Evolutionary conservation across 2,888 invertebrate genomes (phyloP), one percentile per base, ranked within the genome.

Genomic region (Alloscopus bannaensis): DNA sequence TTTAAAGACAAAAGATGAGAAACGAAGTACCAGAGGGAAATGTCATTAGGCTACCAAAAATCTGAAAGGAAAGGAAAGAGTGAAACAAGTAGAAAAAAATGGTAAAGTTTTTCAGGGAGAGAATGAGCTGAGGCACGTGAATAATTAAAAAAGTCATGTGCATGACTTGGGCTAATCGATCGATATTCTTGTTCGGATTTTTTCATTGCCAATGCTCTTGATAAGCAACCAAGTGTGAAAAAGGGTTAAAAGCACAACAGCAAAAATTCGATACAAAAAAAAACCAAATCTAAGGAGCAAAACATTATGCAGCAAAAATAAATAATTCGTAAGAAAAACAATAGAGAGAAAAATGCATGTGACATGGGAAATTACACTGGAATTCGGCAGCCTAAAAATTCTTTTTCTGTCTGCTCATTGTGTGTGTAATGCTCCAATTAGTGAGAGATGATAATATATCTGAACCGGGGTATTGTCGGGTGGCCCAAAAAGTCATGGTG

Each of bases 361-460:
- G 76, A 76, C 68, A 76, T 60, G 76, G 76, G 62, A 69, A 76
- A 76, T 76, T 76, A 76, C 28, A 68, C 52, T 52, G 76, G 76
- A 68, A 76, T 76, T 45, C 31, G 13, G n/a, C n/a, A 52, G 55
- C 52, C 76, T 69, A 76, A 76, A 68, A 68, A 76, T 76, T 69
- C 62, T 40, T 28, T 62, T n/a, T n/a, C n/a, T n/a, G n/a, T n/a
- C n/a, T n/a, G n/a, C 55, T 76, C 69, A 66, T 50, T 66, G 64
- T 36, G 31, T 76, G 76, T 68, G 76, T 69, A 76, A 76, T 68
- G 76, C 68, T 66, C 69, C 76, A 76, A 76, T 76, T 69, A 76
- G 69, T 68, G 60, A 68, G 76, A 76, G 68, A 68, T 76, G 69
- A 13, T 3, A n/a, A 13, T 47, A 13, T 47, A 3, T 47, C n/a